Base-by-base conservation (phyloP, 1,140 invertebrate species). In the Venustaconcha ellipsiformis region DNA sequence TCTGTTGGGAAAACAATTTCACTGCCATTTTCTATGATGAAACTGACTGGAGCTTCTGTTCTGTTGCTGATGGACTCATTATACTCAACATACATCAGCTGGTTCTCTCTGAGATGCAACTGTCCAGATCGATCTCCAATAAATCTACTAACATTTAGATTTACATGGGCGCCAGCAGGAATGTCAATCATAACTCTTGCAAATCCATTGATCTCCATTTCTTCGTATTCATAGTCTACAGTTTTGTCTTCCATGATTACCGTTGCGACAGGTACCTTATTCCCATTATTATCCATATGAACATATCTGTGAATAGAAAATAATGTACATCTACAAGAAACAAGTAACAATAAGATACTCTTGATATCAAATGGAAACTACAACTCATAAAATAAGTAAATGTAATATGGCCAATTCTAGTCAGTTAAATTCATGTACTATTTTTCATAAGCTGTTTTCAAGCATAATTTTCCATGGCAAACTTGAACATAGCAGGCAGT, bases 41-140 rank as follows among this genome's bases (percentile, higher is more conserved):
- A 86, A 72, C 85, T 84, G 17, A 84, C 83, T 2, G 83, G 83
- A 30, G 85, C 85, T 75, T 86, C 85, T 30, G 85, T 86, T 1
- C 81, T 70, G 76, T 86, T 86, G 11, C 73, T 77, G 30, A 79
- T 66, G 14, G 85, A 86, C 71, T 86, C 85, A 17, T 85, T 80
- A 76, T 82, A 83, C 76, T 86, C 85, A n/a, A 83, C 67, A 26
- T 75, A 78, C 8, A 80, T 70, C 57, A 62, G 67, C 72, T 86
- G 85, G 63, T 83, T 77, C n/a, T 72, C 63, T 76, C 80, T 76
- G 23, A 86, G 67, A 75, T 86, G 85, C 5, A 86, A 60, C 71
- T 84, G 83, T 14, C 85, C 85, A 14, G 85, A 84, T 62, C 80
- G 78, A 76, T 86, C 85, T 26, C 85, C 85, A 14, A 83, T 70